A percentile compares a stretch with the other conserved stretches of the same genome.
phyloP scores from a whole-genome alignment of 2,797 vertebrate species.

The Neomorphus geoffroyi region DNA sequence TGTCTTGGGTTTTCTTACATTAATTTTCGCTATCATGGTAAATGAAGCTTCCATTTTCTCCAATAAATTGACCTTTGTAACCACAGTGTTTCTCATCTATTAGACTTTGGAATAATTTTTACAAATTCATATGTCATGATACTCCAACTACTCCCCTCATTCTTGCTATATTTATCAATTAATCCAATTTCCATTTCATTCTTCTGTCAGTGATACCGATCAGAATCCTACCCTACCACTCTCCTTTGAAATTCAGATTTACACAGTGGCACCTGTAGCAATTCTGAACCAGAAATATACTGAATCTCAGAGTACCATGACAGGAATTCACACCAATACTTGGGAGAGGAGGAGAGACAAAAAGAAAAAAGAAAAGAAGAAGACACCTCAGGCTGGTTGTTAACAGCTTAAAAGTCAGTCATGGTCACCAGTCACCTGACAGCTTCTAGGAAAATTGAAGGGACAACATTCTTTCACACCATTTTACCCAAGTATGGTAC shows the following conservation, averaged over 20 bases:
- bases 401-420: neutral
- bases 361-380: neutral
- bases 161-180: neutral
- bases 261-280: neutral
- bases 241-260: neutral
- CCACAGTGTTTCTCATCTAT: neutral
- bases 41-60: neutral
- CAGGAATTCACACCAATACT: neutral
- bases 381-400: neutral
- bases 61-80: neutral
- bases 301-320: neutral
- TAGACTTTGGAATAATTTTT: neutral
- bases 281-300: neutral
- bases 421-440: neutral
- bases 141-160: neutral
- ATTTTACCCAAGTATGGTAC: neutral
- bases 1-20: neutral
- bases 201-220: neutral
- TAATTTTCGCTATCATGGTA: neutral
- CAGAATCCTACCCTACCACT: neutral
- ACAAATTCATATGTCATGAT: neutral
- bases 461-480: neutral
- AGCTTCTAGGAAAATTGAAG: neutral
- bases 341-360: no score
- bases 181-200: neutral